These are phyloP conservation scores for Muntiacus reevesi DNA, from an alignment of 2,113 vertebrate genomes.

Conservation along the genomic window DNA sequence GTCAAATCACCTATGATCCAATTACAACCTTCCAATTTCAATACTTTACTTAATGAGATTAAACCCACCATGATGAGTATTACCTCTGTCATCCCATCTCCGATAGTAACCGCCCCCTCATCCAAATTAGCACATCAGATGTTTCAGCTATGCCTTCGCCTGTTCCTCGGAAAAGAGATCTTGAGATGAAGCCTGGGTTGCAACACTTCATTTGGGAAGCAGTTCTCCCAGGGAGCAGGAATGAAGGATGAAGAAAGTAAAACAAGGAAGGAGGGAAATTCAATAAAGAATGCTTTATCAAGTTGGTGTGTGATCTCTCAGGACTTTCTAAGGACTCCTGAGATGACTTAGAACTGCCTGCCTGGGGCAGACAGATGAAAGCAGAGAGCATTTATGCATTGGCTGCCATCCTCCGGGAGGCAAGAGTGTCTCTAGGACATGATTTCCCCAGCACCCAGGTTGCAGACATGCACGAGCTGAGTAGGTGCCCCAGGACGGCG, in stretches of 20 bases:
- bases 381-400: background rate
- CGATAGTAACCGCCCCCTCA: background rate
- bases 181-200: background rate
- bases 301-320: background rate
- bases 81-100: too few species aligned
- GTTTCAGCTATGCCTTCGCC: background rate
- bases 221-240: background rate
- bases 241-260: background rate
- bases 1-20: background rate
- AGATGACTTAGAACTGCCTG: background rate
- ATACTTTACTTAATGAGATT: background rate
- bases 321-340: background rate
- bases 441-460: background rate
- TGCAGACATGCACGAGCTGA: background rate
- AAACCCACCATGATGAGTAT: background rate
- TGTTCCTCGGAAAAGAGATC: background rate
- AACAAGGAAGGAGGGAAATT: background rate
- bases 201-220: background rate
- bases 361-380: background rate
- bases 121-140: background rate
- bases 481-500: background rate
- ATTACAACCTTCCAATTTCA: background rate
- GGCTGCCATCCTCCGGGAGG: background rate
- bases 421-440: background rate
- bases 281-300: background rate